Percentiles rank a stretch among this genome's conserved stretches.
These are phyloP conservation scores for Bellardia pandia DNA, from an alignment of 2,888 invertebrate species.

Conservation along the genomic window DNA sequence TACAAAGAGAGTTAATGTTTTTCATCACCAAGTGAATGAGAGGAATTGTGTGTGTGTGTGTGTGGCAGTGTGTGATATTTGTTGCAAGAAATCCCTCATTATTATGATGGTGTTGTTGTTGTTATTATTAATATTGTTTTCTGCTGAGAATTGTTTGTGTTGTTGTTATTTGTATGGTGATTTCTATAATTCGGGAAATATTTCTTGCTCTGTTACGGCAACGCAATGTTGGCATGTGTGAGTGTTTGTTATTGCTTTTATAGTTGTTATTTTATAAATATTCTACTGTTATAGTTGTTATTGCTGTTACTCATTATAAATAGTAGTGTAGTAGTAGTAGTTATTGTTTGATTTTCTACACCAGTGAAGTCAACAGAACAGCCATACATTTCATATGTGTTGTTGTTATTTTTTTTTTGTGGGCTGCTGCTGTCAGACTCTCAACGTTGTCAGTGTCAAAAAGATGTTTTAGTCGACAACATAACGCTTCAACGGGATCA, in stretches of 20 bases:
- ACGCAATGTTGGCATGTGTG: constrained; percentile 18
- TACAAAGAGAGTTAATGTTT: constrained; percentile 63
- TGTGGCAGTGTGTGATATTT: constrained; percentile 20
- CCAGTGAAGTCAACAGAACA: constrained; percentile 46
- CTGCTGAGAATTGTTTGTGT: neutral
- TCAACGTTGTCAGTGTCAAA: constrained; percentile 84
- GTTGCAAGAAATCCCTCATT: constrained; percentile 56
- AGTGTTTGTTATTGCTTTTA: constrained; percentile 52
- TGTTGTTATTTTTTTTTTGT: constrained; percentile 65
- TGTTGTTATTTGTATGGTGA: constrained; percentile 21
- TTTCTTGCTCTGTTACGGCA: constrained; percentile 34
- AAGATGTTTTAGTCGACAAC: constrained; percentile 84
- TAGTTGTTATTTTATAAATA: constrained; percentile 64
- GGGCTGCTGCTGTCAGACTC: constrained; percentile 79
- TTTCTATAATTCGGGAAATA: constrained; percentile 40
- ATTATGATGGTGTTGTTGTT: constrained; percentile 5
- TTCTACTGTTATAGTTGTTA: constrained; percentile 61
- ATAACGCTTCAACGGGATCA: constrained; percentile 83
- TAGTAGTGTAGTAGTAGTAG: constrained; percentile 26
- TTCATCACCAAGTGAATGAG: constrained; percentile 13
- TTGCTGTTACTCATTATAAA: constrained; percentile 42
- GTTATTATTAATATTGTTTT: neutral
- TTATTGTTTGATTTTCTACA: constrained; percentile 53
- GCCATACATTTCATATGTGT: constrained; percentile 54
- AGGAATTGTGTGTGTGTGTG: neutral